Evolutionary conservation across 2,113 vertebrate genomes (phyloP), one percentile per base, ranked within the genome.

Genomic region (Sander vitreus): DNA sequence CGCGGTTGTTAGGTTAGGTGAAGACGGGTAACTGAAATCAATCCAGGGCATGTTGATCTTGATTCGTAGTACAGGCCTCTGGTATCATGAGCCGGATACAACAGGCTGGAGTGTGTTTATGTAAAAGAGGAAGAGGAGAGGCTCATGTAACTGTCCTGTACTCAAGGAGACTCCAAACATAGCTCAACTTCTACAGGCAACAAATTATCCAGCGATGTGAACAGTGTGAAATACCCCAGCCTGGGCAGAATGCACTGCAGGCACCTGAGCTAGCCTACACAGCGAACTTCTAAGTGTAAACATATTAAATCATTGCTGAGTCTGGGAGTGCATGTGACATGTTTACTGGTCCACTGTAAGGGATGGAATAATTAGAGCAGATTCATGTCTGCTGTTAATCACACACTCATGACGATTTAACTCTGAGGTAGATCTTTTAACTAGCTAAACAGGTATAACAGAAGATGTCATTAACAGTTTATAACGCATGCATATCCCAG

Each of bases 81-180:
- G 57, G 30, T 27, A 36, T 55, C 51, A 43, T 43, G 39, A 50
- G 67, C 27, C 36, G 10, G 77, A 45, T 33, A 21, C 45, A 69
- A 39, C 50, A 47, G 66, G 21, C 43, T 12, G 30, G 9, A 36
- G 64, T n/a, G 58, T 15, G 30, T 57, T 57, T 36, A 8, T 62
- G 43, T 67, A 73, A 72, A 39, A 23, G 48, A 45, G 57, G 12
- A 53, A 53, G 78, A 73, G 2, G 64, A 57, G 10, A 58, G 21
- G 58, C 55, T 85, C 50, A 15, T 47, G 69, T 80, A 72, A 80
- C 68, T 45, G 78, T 51, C 77, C 76, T 36, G 71, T n/a, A 47
- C 81, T 39, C 81, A 85, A 66, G 71, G 75, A 65, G 76, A 78
- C 72, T 79, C 78, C 63, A 43, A 81, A 82, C 62, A 76, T 58